Conservation (phyloP, 2,797 vertebrate species). For the Sarcophilus harrisii region DNA sequence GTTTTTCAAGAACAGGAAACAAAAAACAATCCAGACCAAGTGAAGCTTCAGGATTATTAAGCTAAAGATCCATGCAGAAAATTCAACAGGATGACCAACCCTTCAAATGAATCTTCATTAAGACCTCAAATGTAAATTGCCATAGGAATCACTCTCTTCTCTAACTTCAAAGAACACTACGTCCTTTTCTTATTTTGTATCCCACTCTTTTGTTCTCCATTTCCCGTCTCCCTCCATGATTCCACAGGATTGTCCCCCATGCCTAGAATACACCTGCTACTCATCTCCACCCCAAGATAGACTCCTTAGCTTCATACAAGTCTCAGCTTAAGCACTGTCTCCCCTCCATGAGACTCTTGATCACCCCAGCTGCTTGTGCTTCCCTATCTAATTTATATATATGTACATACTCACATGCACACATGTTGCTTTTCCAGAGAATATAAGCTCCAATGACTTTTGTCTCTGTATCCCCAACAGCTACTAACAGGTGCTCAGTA, state of each 20-base stretch:
- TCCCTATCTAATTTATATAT: background rate
- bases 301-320: background rate
- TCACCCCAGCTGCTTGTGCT: background rate
- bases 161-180: background rate
- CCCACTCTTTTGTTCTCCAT: background rate
- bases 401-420: background rate
- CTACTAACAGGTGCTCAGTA: too few relatives aligned
- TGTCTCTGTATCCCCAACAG: background rate
- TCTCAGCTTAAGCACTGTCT: background rate
- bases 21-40: background rate
- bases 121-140: background rate
- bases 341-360: background rate
- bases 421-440: background rate
- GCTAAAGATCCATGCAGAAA: background rate
- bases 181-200: background rate
- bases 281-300: background rate
- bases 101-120: background rate
- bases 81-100: background rate
- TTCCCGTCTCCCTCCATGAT: background rate
- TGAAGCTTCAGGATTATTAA: background rate
- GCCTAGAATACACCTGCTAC: too few relatives aligned
- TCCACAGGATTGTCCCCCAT: too few relatives aligned
- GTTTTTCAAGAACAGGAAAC: background rate
- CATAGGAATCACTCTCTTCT: background rate
- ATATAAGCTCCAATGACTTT: background rate